phyloP scores from a whole-genome alignment of 2,113 vertebrate genomes.

The Pteronura brasiliensis region DNA sequence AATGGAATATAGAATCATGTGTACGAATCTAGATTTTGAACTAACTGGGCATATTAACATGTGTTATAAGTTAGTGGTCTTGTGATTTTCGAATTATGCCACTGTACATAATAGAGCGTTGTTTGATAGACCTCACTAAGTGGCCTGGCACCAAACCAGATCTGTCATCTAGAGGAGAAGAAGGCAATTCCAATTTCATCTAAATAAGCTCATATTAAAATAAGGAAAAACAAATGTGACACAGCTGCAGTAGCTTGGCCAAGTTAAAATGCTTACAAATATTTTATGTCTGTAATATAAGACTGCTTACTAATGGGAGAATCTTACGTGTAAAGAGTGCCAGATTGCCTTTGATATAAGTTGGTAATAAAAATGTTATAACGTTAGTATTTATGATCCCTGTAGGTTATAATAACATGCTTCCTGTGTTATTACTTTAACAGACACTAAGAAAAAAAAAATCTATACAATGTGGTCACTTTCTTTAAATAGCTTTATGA shows the following conservation, averaged over 20 bases:
- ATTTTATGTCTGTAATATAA: conserved; percentile 81
- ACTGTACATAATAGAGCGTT: conserved; percentile 70
- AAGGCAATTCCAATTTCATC: conserved; percentile 81
- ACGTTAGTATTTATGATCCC: conserved; percentile 76
- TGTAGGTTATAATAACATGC: conserved; percentile 77
- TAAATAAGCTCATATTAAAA: conserved; percentile 80
- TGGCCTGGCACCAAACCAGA: conserved; percentile 82
- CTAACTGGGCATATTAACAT: conserved; percentile 36
- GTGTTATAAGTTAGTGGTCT: conserved; percentile 70
- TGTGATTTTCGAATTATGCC: conserved; percentile 77
- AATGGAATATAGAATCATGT: conserved; percentile 7
- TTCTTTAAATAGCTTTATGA: conserved; percentile 51
- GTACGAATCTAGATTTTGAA: conserved; percentile 49
- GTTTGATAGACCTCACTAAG: conserved; percentile 79
- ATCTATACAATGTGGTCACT: conserved; percentile 33
- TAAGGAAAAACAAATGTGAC: conserved; percentile 81
- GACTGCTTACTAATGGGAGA: conserved; percentile 76
- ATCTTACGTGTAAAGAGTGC: conserved; percentile 71
- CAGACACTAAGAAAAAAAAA: conserved; percentile 74
- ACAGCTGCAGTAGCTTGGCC: conserved; percentile 77
- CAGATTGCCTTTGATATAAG: conserved; percentile 79
- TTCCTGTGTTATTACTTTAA: conserved; percentile 73
- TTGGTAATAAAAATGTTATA: conserved; percentile 79
- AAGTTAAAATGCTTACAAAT: conserved; percentile 81
- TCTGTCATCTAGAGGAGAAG: conserved; percentile 82